Base-by-base conservation (phyloP, 2,113 vertebrate species). In the Galbula dea region DNA sequence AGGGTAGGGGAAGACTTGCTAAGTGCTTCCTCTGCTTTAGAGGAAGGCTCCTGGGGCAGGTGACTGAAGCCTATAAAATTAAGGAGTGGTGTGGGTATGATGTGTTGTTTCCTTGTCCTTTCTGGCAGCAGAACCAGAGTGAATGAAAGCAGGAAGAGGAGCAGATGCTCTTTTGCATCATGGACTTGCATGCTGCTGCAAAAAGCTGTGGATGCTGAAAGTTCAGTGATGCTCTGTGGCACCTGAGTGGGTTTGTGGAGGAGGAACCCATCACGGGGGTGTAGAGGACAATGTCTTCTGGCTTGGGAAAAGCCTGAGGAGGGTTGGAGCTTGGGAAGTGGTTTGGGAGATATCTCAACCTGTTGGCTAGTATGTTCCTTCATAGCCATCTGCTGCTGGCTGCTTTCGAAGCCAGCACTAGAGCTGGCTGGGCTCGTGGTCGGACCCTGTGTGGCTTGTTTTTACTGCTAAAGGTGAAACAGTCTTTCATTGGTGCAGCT, bases 371-470 rank as follows among this genome's bases (percentile, higher is more conserved):
- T 90, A 2, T 3, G 10, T 90, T 78, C 51, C 78, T 68, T 68
- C 5, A 2, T 19, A 51, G 59, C 68, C 82, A 48, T 84, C 61
- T 87, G 77, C 39, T 86, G 55, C 69, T 73, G 76, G 57, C 65
- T 1, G 2, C 49, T 62, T 55, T 75, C 43, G 54, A 17, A 67
- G 43, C 75, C 79, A 72, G 20, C 32, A 3, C 1, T 2, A 41
- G 36, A 57, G 21, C 39, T 2, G 11, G 15, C 75, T 55, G 80
- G 36, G n/a, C 49, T 63, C 46, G 69, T n/a, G 57, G 29, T 67
- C 2, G 0, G 66, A 48, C 34, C 9, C 18, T 51, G 39, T 10
- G 1, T 0, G 4, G 9, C 39, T 83, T 23, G 4, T 26, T 86
- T 41, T 68, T 57, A 6, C n/a, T 66, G 3, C n/a, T 58, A 18